Conservation (phyloP, 2,113 vertebrate species). For the Dipodomys stephensi region DNA sequence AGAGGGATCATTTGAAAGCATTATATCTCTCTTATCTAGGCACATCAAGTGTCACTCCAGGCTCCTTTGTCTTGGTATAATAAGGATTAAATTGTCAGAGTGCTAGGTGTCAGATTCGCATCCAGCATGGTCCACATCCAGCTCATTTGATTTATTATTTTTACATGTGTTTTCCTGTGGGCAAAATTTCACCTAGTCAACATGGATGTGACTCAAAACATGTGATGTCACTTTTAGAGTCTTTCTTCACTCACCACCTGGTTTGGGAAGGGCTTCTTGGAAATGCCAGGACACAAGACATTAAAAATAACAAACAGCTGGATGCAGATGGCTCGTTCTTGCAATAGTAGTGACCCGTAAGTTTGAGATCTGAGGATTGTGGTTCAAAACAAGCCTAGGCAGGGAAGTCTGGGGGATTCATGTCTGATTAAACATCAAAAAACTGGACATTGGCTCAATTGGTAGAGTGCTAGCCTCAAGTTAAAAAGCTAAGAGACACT, state of each 20-base stretch:
- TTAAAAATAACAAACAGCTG: slow-evolving; percentile 5
- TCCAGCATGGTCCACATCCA: neutral
- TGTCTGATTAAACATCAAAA: too few relatives aligned
- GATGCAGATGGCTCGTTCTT: too few relatives aligned
- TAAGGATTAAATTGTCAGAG: neutral
- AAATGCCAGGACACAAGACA: slow-evolving; percentile 28
- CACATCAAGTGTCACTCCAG: neutral
- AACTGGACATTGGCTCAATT: too few relatives aligned
- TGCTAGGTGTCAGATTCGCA: neutral
- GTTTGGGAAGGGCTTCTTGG: slow-evolving; percentile 25
- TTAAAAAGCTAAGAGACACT: too few relatives aligned
- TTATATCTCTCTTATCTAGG: neutral
- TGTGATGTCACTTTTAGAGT: neutral
- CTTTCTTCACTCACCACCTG: neutral
- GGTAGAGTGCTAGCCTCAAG: too few relatives aligned
- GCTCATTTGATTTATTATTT: neutral
- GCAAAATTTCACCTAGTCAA: slow-evolving; percentile 23
- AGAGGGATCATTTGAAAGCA: slow-evolving; percentile 25
- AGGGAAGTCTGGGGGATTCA: too few relatives aligned
- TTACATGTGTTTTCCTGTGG: neutral
- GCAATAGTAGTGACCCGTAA: too few relatives aligned
- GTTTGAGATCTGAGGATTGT: too few relatives aligned
- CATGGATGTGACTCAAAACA: slow-evolving; percentile 37
- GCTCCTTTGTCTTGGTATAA: neutral
- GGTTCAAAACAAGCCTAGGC: neutral